Percentiles rank a stretch among this genome's conserved stretches.
Evolutionary conservation across 2,888 invertebrate species (phyloP).

Genomic region (Arctia plantaginis): DNA sequence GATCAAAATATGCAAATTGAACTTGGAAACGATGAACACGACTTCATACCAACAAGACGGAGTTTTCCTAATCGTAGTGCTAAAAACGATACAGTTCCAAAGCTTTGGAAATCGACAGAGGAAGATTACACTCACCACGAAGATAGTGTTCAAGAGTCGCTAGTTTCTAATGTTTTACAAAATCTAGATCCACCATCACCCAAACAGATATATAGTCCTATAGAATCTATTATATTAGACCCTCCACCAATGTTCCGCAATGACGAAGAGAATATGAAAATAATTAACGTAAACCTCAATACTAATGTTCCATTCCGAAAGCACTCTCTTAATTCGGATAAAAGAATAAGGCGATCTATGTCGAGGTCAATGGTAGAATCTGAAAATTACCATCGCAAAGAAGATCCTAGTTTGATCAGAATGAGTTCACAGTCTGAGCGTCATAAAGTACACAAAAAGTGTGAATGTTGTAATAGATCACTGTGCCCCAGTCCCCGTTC

Average conservation of each 20-base stretch:
- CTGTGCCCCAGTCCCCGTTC: constrained; percentile 90
- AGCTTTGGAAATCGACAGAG: constrained; percentile 81
- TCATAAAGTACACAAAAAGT: constrained; percentile 72
- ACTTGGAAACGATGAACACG: constrained; percentile 68
- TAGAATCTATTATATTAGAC: constrained; percentile 78
- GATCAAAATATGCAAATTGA: constrained; percentile 87
- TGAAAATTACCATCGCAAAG: constrained; percentile 69
- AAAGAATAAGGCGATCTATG: constrained; percentile 81
- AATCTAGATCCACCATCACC: constrained; percentile 79
- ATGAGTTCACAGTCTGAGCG: constrained; percentile 82
- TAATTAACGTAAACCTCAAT: constrained; percentile 78
- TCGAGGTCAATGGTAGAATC: constrained; percentile 81
- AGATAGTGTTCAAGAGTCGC: constrained; percentile 54
- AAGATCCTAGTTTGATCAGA: constrained; percentile 69
- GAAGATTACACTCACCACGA: constrained; percentile 68
- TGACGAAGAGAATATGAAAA: constrained; percentile 75
- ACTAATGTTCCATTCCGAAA: constrained; percentile 79
- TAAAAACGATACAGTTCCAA: constrained; percentile 69
- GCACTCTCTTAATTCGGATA: constrained; percentile 88
- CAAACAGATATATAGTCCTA: constrained; percentile 60
- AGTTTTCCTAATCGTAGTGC: constrained; percentile 89
- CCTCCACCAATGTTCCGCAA: constrained; percentile 88
- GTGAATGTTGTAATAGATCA: constrained; percentile 88
- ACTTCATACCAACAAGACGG: constrained; percentile 84
- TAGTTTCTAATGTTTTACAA: constrained; percentile 65